These are phyloP conservation scores for Acanthurus tractus DNA, from an alignment of 2,797 vertebrate genomes.

Conservation along the genomic window DNA sequence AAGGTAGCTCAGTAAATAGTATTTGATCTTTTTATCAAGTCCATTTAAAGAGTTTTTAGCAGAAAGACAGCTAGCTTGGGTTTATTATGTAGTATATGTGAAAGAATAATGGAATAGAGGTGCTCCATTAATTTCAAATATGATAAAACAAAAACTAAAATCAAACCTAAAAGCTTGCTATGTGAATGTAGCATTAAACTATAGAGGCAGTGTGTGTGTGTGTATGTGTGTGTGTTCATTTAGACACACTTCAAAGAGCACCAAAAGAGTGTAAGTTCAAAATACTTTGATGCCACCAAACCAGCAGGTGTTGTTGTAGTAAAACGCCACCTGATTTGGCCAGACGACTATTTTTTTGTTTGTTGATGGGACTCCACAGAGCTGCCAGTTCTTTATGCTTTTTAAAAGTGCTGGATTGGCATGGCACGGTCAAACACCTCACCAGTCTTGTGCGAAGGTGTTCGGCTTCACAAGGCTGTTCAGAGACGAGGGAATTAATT, in stretches of 20 bases:
- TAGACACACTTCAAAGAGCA: constrained; percentile 13
- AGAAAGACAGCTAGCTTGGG: not conserved
- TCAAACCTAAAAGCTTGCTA: not conserved
- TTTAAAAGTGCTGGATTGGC: constrained; percentile 10
- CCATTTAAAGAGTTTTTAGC: too few species aligned
- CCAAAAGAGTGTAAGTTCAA: not conserved
- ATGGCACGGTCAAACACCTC: not conserved
- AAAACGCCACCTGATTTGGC: not conserved
- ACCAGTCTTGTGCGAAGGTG: not conserved
- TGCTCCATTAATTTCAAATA: not conserved
- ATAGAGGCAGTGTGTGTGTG: too few species aligned
- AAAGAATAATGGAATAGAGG: not conserved
- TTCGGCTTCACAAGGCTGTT: constrained; percentile 13
- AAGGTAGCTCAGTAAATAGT: too few species aligned
- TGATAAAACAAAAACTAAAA: not conserved
- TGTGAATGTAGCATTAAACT: not conserved
- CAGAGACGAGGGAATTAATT: not conserved
- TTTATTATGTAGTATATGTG: not conserved
- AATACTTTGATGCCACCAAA: constrained; percentile 4
- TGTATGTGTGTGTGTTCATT: not conserved
- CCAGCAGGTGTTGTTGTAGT: constrained; percentile 18
- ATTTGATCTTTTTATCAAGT: too few species aligned
- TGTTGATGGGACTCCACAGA: constrained; percentile 19
- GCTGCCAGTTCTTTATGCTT: not conserved
- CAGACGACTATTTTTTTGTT: not conserved